Percentiles rank a stretch among this genome's conserved stretches.
Evolutionary conservation across 2,797 vertebrate species (phyloP).

Genomic region (Clarias fuscus): DNA sequence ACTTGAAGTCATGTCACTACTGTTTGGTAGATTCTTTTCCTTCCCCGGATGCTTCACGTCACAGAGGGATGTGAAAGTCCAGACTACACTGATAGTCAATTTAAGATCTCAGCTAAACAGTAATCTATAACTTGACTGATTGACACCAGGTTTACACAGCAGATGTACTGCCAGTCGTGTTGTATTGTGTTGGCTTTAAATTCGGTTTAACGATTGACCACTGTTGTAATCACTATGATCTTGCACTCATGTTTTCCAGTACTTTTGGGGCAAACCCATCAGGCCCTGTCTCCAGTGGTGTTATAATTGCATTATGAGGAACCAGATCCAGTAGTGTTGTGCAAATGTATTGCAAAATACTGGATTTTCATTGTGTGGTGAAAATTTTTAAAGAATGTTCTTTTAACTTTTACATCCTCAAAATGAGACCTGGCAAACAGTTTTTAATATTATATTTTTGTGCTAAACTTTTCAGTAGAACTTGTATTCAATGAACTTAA

Average conservation of each 20-base stretch:
- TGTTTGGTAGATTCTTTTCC: not conserved
- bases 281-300: no score
- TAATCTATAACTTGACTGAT: not conserved
- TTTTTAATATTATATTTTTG: not conserved
- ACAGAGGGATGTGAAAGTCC: slow-evolving; percentile 17
- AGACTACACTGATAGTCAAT: not conserved
- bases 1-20: not conserved
- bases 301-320: slow-evolving; percentile 6
- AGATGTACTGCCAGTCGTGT: not conserved
- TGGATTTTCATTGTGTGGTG: slow-evolving; percentile 6
- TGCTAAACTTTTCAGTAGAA: not conserved
- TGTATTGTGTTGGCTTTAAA: not conserved
- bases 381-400: not conserved
- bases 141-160: not conserved
- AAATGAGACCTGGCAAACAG: not conserved
- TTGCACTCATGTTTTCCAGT: not conserved
- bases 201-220: not conserved
- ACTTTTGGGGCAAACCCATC: not conserved
- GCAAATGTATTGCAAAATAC: slow-evolving; percentile 22
- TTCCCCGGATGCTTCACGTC: not conserved
- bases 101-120: not conserved
- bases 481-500: not conserved
- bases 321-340: not conserved
- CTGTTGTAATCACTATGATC: not conserved
- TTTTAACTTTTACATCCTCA: not conserved